Evolutionary conservation across 1,140 invertebrate genomes (phyloP).

Genomic region (Galleria mellonella): DNA sequence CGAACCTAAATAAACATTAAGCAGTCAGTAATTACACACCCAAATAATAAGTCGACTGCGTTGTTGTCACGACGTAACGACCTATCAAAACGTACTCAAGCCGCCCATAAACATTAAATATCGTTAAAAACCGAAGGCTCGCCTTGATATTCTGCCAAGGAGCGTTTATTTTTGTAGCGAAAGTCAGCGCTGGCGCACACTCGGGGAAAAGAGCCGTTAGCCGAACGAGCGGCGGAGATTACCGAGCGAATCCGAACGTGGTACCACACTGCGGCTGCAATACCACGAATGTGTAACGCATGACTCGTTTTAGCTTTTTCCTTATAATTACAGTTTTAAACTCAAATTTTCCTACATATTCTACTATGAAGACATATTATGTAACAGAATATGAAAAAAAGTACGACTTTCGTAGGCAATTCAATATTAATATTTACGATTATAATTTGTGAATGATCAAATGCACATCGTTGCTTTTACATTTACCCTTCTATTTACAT

Average conservation of each 20-base stretch:
- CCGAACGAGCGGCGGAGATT: conserved; percentile 42
- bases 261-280: conserved; percentile 19
- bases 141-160: conserved; percentile 64
- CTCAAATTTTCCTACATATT: conserved; percentile 9
- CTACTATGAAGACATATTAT: neutral
- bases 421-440: neutral
- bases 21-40: neutral
- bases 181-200: conserved; percentile 46
- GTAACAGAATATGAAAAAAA: conserved; percentile 6
- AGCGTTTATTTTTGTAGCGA: conserved; percentile 66
- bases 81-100: conserved; percentile 9
- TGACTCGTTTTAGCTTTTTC: conserved; percentile 3
- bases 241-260: conserved; percentile 36
- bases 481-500: conserved; percentile 46
- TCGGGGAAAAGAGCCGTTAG: conserved; percentile 52
- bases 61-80: conserved; percentile 1
- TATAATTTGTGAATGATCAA: conserved; percentile 3
- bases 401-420: neutral
- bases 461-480: conserved; percentile 28
- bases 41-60: conserved; percentile 1
- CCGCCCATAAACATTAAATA: conserved; percentile 51
- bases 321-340: neutral
- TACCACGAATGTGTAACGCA: conserved; percentile 22
- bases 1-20: conserved; percentile 7
- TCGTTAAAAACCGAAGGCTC: conserved; percentile 55